Percentiles rank a stretch among this genome's conserved stretches.
These are phyloP conservation scores for Gari tellinella DNA, from an alignment of 2,888 invertebrate genomes.

Conservation along the genomic window DNA sequence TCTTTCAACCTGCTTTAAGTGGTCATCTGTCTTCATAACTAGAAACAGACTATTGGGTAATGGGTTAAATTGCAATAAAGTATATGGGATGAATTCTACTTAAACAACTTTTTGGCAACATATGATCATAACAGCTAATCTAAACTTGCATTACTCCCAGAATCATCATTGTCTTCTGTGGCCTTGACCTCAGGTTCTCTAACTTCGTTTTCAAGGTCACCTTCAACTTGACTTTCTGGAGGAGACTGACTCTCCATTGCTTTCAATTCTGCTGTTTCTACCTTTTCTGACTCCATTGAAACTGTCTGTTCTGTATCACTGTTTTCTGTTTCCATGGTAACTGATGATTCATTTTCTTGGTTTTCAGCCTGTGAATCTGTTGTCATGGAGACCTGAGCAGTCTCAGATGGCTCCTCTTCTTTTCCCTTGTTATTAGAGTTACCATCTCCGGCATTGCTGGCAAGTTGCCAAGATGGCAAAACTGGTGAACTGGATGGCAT, in stretches of 20 bases:
- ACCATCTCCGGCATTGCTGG: conserved; percentile 40
- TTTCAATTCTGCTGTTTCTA: too few species aligned
- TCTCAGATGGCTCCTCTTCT: not conserved
- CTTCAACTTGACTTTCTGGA: too few species aligned
- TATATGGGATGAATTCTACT: too few species aligned
- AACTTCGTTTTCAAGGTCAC: not conserved
- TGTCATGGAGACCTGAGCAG: not conserved
- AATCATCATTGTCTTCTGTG: conserved; percentile 1
- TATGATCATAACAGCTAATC: too few species aligned
- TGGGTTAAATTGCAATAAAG: too few species aligned
- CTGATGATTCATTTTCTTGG: not conserved
- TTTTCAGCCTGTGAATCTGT: conserved; percentile 4
- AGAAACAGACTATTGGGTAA: too few species aligned
- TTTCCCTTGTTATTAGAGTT: conserved; percentile 34
- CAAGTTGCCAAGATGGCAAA: conserved; percentile 73
- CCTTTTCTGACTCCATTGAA: too few species aligned
- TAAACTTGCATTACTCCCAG: conserved; percentile 7
- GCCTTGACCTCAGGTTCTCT: not conserved
- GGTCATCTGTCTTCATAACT: too few species aligned
- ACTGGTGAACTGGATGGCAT: conserved; percentile 66
- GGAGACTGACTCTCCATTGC: too few species aligned
- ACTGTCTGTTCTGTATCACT: not conserved
- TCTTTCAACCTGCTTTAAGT: too few species aligned
- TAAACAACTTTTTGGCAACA: too few species aligned
- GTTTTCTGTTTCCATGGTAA: not conserved